Conservation (phyloP, 2,888 invertebrate species). For the Liodrosophila aerea region DNA sequence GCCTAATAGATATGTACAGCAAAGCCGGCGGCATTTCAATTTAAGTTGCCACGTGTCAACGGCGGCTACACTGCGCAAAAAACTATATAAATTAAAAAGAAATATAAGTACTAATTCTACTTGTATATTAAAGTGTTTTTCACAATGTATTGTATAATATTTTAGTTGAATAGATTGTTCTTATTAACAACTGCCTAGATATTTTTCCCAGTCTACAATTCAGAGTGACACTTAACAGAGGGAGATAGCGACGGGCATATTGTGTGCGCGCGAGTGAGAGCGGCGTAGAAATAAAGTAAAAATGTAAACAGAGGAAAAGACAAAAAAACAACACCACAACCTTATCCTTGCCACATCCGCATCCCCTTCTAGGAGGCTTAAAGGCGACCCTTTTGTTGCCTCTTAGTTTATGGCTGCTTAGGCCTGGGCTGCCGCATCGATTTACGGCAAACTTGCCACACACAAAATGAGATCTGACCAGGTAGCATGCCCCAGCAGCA, state of each 20-base stretch:
- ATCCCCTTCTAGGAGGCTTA: slow-evolving; percentile 29
- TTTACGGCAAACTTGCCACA: slow-evolving; percentile 65
- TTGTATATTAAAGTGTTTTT: too few species aligned
- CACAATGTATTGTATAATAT: too few species aligned
- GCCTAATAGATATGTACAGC: slow-evolving; percentile 71
- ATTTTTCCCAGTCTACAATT: slow-evolving; percentile 49
- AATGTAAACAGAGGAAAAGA: slow-evolving; percentile 24
- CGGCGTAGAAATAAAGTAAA: neutral
- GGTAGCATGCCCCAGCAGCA: slow-evolving; percentile 1
- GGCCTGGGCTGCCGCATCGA: slow-evolving; percentile 69
- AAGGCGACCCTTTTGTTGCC: slow-evolving; percentile 52
- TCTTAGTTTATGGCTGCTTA: slow-evolving; percentile 74
- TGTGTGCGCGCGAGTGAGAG: slow-evolving; percentile 7
- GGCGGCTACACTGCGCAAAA: slow-evolving; percentile 28
- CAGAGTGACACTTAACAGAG: slow-evolving; percentile 66
- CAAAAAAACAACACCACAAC: neutral
- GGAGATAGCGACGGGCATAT: too few species aligned
- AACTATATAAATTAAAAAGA: too few species aligned
- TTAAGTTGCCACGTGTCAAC: slow-evolving; percentile 77
- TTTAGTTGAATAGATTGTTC: too few species aligned
- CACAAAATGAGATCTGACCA: slow-evolving; percentile 58
- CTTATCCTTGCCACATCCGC: neutral
- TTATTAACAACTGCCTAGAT: too few species aligned
- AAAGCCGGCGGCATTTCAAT: slow-evolving; percentile 72
- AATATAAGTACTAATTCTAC: too few species aligned